Conservation (phyloP, 2,888 invertebrate genomes). For the Lasioglossum calceatum region DNA sequence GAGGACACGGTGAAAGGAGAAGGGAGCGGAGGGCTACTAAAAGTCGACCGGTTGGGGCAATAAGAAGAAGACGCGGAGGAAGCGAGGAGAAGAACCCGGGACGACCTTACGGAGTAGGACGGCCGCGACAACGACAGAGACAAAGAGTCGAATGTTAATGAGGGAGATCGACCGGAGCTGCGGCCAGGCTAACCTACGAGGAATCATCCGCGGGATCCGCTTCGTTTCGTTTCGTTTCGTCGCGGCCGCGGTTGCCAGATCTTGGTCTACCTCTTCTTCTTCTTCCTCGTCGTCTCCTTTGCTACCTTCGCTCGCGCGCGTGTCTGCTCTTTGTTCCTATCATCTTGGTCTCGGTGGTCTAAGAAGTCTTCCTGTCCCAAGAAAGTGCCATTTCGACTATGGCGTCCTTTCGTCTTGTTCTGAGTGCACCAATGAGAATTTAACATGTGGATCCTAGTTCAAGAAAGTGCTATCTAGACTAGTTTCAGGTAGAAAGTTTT, state of each 20-base stretch:
- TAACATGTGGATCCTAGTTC: background rate
- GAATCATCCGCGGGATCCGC: conserved; percentile 60
- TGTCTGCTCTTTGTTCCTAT: conserved; percentile 4
- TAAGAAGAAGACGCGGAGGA: conserved; percentile 56
- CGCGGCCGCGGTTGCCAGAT: conserved; percentile 59
- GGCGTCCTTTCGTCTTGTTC: background rate
- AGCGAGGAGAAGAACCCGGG: conserved; percentile 49
- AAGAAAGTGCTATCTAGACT: background rate
- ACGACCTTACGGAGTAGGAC: conserved; percentile 68
- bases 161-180: conserved; percentile 70
- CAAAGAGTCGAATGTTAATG: conserved; percentile 73
- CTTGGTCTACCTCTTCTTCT: conserved; percentile 49
- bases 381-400: background rate
- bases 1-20: conserved; percentile 23
- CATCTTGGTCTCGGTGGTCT: background rate
- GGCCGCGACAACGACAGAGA: conserved; percentile 68
- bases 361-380: background rate
- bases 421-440: background rate
- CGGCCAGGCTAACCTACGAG: conserved; percentile 45
- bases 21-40: conserved; percentile 68
- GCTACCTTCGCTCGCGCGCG: conserved; percentile 16
- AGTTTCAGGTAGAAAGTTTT: too few relatives aligned
- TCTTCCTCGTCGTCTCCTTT: conserved; percentile 17
- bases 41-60: conserved; percentile 73
- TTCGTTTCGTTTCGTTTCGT: conserved; percentile 54